A percentile compares a stretch with the other conserved stretches of the same genome.
These are phyloP conservation scores for Parazoanthus darwini DNA, from an alignment of 92 coral and sea anemone species.

Conservation along the genomic window DNA sequence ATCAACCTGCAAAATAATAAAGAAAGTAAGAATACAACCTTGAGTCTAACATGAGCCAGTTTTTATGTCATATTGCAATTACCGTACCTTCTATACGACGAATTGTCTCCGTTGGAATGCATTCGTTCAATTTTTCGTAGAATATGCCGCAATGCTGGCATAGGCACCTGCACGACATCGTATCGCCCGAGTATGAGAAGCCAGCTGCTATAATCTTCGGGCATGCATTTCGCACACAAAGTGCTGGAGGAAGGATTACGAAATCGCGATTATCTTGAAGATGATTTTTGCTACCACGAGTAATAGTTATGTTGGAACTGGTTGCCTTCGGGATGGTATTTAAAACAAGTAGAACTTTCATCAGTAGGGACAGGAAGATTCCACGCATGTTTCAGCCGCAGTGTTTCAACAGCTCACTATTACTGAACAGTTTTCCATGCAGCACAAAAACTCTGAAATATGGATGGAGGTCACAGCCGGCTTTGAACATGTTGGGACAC, in stretches of 20 bases:
- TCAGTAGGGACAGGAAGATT: neutral
- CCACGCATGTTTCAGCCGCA: neutral
- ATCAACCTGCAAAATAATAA: no score
- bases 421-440: neutral
- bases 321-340: neutral
- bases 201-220: neutral
- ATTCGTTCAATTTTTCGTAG: conserved; percentile 5
- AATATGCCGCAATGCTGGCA: neutral
- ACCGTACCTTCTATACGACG: neutral
- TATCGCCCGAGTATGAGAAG: neutral
- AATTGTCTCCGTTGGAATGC: neutral
- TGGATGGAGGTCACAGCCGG: neutral
- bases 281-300: neutral
- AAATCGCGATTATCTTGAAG: neutral
- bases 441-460: neutral
- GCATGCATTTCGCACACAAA: neutral
- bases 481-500: neutral
- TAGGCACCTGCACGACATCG: neutral
- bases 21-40: no score
- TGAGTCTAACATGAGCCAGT: neutral
- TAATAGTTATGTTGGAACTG: neutral
- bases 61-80: neutral
- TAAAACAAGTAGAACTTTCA: neutral
- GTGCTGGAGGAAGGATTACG: neutral
- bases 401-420: neutral